phyloP scores from a whole-genome alignment of 2,797 vertebrate genomes.

The Delichon dasypus region DNA sequence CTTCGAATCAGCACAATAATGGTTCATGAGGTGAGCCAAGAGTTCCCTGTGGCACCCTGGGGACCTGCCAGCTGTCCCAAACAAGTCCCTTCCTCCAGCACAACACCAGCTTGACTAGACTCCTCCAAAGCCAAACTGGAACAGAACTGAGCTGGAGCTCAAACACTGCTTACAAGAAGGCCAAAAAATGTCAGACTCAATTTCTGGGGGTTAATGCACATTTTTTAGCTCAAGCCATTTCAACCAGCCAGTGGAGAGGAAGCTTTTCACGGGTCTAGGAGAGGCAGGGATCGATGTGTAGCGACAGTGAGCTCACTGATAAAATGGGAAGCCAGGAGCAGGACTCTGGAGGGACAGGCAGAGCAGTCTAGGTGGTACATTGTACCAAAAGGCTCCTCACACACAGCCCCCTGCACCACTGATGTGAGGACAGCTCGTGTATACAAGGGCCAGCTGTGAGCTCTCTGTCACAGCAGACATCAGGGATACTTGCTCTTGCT shows the following conservation, averaged over 20 bases:
- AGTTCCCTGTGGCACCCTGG: neutral
- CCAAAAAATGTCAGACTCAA: accelerated
- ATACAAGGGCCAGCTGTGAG: neutral
- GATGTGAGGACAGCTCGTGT: accelerated
- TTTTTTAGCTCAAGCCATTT: neutral
- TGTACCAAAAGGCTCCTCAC: neutral
- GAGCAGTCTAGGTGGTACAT: neutral
- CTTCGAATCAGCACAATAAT: neutral
- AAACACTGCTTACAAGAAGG: neutral
- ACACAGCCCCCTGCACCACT: neutral
- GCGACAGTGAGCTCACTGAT: neutral
- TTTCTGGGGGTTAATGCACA: accelerated
- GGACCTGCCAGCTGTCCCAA: neutral
- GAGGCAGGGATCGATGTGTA: neutral
- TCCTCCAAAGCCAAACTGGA: neutral
- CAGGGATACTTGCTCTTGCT: neutral
- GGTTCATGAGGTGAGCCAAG: accelerated
- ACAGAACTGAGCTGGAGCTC: neutral
- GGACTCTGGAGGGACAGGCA: neutral
- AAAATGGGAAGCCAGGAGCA: neutral
- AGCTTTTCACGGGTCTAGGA: neutral
- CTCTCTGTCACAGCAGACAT: neutral
- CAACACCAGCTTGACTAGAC: neutral
- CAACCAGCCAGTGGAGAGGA: accelerated
- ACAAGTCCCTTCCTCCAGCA: neutral